A percentile compares a stretch with the other conserved stretches of the same genome.
phyloP scores from a whole-genome alignment of 1,140 invertebrate genomes.

The Augochlora pura region DNA sequence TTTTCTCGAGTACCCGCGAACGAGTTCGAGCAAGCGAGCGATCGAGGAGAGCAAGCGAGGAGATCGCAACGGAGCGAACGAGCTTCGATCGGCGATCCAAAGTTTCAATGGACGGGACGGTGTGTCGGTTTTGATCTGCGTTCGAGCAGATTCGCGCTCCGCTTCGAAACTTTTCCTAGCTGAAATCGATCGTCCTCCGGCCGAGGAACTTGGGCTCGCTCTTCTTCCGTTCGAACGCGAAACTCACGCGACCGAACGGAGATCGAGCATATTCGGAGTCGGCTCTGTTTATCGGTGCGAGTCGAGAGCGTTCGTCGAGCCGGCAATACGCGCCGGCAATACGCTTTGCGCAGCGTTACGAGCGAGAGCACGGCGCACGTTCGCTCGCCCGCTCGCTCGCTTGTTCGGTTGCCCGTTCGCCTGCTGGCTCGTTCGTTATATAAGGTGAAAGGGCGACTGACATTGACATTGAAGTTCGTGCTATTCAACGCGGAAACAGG shows the following conservation, averaged over 20 bases:
- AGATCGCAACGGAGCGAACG: constrained; percentile 15
- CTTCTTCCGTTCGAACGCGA: not conserved
- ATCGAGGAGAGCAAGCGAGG: too few relatives aligned
- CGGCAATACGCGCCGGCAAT: too few relatives aligned
- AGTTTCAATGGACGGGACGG: constrained; percentile 19
- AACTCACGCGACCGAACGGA: constrained; percentile 11
- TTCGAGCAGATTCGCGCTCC: not conserved
- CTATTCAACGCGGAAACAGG: constrained; percentile 72
- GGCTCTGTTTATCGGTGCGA: constrained; percentile 23
- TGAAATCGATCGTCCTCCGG: not conserved
- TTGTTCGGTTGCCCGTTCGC: constrained; percentile 22
- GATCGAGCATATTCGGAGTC: not conserved
- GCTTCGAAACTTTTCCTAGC: not conserved
- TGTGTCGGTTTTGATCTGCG: not conserved
- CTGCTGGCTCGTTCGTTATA: constrained; percentile 62
- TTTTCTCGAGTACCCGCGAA: constrained; percentile 56
- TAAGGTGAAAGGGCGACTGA: constrained; percentile 77
- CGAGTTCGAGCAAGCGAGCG: constrained; percentile 14
- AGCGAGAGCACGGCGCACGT: constrained; percentile 1
- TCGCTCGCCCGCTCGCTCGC: constrained; percentile 39
- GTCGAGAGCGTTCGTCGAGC: too few relatives aligned
- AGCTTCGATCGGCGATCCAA: constrained; percentile 45
- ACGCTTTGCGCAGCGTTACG: not conserved
- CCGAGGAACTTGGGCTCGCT: constrained; percentile 11
- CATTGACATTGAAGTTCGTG: constrained; percentile 76